Evolutionary conservation across 2,888 invertebrate species (phyloP), one percentile per base, ranked within the genome.

Genomic region (Aspidapion aeneum): DNA sequence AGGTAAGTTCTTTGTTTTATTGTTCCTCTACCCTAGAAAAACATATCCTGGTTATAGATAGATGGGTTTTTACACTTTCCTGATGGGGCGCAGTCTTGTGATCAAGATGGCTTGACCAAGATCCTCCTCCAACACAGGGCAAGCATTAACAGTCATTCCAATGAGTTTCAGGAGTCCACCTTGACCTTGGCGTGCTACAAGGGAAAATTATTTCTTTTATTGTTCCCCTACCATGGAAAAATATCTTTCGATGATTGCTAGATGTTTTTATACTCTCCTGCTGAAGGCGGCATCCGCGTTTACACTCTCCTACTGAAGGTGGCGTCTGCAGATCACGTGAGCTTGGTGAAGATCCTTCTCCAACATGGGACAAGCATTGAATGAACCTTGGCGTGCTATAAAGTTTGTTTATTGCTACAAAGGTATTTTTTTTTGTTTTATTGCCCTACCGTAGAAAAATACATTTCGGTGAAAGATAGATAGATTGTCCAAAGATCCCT

Each of bases 401-500:
- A 97, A 95, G 82, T 98, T 94, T 55, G n/a, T n/a, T n/a, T n/a
- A n/a, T n/a, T n/a, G n/a, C n/a, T n/a, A n/a, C n/a, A n/a, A n/a
- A n/a, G n/a, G n/a, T n/a, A n/a, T n/a, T 18, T 18, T n/a, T n/a
- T n/a, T n/a, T n/a, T n/a, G n/a, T n/a, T n/a, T n/a, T n/a, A n/a
- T n/a, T 49, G n/a, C 5, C 35, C 16, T 1, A 9, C 57, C 9
- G 17, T 20, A 51, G n/a, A n/a, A n/a, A n/a, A n/a, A n/a, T n/a
- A n/a, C n/a, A 93, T 65, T 91, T 93, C 73, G 90, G 90, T 88
- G 79, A 95, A 96, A 82, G 97, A 98, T 82, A 99, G 99, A 82
- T 98, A 98, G 83, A 98, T 98, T 81, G 98, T 98, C 2, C 99
- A 99, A 83, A 98, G 98, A 65, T 98, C 98, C 55, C 86, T 99